Evolutionary conservation across 2,113 vertebrate species (phyloP), one percentile per base, ranked within the genome.

Genomic region (Larimichthys crocea): DNA sequence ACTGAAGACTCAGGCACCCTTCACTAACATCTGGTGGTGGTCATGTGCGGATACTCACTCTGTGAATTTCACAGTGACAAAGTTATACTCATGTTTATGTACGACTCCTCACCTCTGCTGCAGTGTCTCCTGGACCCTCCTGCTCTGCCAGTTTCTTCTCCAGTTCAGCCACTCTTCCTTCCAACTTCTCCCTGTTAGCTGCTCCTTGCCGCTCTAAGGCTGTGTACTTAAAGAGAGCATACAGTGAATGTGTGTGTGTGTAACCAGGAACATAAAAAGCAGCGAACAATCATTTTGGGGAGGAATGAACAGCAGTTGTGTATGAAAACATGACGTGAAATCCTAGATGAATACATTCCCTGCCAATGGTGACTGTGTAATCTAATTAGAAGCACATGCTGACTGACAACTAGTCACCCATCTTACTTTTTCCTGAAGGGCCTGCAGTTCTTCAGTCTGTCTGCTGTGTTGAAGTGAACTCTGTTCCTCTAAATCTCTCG

Each of bases 41-140:
- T 16, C 2, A 55, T 44, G 11, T 48, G 61, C 52, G 3, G 0
- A 29, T 14, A 29, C 46, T 55, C 5, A 57, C 24, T 35, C 35
- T 35, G 35, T 56, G 2, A 68, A 4, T 26, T 57, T 4, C 29
- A 42, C 9, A 8, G 14, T 70, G 35, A 26, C 40, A 40, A 35
- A 22, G 20, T 40, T 16, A 40, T 6, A 14, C 40, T 0, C n/a
- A 24, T 35, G 29, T 20, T 4, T 2, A 5, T 71, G 63, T 14
- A 2, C 7, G 63, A 50, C 0, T 0, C 19, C 93, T 94, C 80
- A 99, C 98, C 94, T 98, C 97, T 89, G 94, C 95, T 3, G 94
- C 90, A 2, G 96, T 94, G 85, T 96, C 85, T 5, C 80, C 88
- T 29, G 81, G 77, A 35, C 48, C 19, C 46, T 69, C n/a, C 68